Evolutionary conservation across 2,113 vertebrate species (phyloP), one percentile per base, ranked within the genome.

Genomic region (Zosterops lateralis): DNA sequence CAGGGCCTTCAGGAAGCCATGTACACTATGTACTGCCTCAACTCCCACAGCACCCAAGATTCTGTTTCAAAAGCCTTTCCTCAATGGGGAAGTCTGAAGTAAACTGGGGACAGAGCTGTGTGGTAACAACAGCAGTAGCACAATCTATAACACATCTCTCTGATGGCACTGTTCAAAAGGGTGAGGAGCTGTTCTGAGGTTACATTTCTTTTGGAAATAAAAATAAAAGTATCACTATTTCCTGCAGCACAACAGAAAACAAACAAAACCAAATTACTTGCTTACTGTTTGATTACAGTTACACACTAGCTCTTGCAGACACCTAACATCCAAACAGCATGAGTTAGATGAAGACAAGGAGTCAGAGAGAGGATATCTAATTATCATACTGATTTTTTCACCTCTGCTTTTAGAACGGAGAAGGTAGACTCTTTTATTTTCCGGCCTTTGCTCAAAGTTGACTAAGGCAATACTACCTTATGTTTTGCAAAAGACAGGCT

Each of bases 21-120:
- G 0, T 31, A 56, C 1, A 1, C 31, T 36, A 22, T 0, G 0
- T 0, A 6, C 25, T 14, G 5, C 72, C 67, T 40, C 48, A 73
- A 28, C 29, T 89, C 80, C 77, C 68, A n/a, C 47, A 71, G 17
- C 15, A 71, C 45, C 25, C 17, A 83, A 51, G 38, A 47, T 38
- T 70, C 58, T 48, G 29, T 54, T 77, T 74, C 44, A 47, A 64
- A 71, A 68, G 66, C 48, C 47, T 21, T 50, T 86, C 58, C 64
- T 93, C 75, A 21, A 1, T 2, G 7, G 51, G n/a, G 15, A 89
- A 75, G 25, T 26, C 17, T 42, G 53, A 84, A 56, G 25, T 22
- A 57, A 84, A 40, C 56, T 34, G 25, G 12, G 84, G n/a, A 42
- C 44, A 53, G 29, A 44, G 61, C 36, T 0, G 1, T 10, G 65